Base-by-base conservation (phyloP, 2,113 vertebrate species). In the Axis porcinus region DNA sequence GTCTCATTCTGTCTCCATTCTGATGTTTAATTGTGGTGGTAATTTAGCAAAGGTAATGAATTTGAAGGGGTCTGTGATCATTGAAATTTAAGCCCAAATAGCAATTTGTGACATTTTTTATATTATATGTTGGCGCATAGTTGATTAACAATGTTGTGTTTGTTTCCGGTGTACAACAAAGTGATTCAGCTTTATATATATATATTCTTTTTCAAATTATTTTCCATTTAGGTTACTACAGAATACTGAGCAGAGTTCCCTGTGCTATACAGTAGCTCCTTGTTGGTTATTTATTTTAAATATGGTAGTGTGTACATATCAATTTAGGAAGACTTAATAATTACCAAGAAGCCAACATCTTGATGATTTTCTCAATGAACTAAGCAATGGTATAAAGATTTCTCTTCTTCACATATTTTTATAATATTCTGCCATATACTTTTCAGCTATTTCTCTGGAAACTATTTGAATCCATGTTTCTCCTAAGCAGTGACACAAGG, bases 241-340 rank as follows among this genome's bases (percentile, higher is more conserved):
- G 78, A 81, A 81, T 81, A 52, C 30, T 52, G 16, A 81, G 30
- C 47, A 81, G 78, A 81, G 78, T 50, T 52, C 47, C 45, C 78
- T 81, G 45, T 81, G 78, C 78, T 81, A 21, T 50, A 81, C 47
- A 52, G 47, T 52, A 81, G 28, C 28, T n/a, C 78, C 30, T 81
- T 81, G 78, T 21, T 81, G 9, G 47, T 81, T 81, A 81, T 19
- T 50, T 81, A 33, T 52, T 52, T 81, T 81, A 52, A 78, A 78
- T 52, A 81, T 50, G 30, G 30, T 33, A 81, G 47, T 52, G 30
- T n/a, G 47, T 33, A 21, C 30, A 52, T 81, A 33, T 81, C 17
- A n/a, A 94, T 58, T 96, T 89, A 96, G 45, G 86, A 94, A 92
- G 43, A 54, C 14, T 85, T 64, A 96, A 60, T 28, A 96, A 78